Base-by-base conservation (phyloP, 2,888 invertebrate species). In the Sialis lutaria region DNA sequence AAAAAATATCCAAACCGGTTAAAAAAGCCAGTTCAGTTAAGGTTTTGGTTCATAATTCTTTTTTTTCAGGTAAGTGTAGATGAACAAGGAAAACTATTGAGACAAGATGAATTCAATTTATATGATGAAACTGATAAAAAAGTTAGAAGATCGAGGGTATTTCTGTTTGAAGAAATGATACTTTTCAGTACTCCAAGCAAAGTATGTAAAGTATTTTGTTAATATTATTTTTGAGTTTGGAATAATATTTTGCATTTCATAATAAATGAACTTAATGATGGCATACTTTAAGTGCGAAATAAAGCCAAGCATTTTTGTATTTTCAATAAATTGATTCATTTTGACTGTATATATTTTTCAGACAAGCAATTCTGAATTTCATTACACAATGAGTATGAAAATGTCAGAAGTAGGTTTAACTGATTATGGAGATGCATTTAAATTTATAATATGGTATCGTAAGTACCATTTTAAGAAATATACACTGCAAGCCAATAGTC, bases 161-260 rank as follows among this genome's bases (percentile, higher is more conserved):
- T 47, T 35, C 37, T 47, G 8, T 47, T 47, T 42, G 47, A 47
- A 42, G 47, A 47, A 30, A 10, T 47, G 31, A 47, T 47, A 22
- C 34, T 47, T 22, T 37, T 47, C 31, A 42, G 47, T 42, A 37
- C 35, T 35, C 47, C 47, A 30, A 35, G 35, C 32, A 47, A 47
- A 42, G 47, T 47, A 42, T 7, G 10, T 32, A 33, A 43, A 32
- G 30, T 22, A 22, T 22, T 22, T 22, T 22, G 22, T 22, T 22
- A 22, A 42, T 33, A 30, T 43, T 7, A 37, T 37, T 37, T 37
- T 37, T 6, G 8, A n/a, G 7, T 37, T 37, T 5, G 12, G n/a
- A 7, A 10, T 5, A 10, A 37, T 37, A 10, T 10, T 37, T 37
- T 1, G 6, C 8, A 8, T 37, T 37, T 10, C 8, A 37, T 6